Conservation (phyloP, 2,113 vertebrate genomes). For the Bos indicus region DNA sequence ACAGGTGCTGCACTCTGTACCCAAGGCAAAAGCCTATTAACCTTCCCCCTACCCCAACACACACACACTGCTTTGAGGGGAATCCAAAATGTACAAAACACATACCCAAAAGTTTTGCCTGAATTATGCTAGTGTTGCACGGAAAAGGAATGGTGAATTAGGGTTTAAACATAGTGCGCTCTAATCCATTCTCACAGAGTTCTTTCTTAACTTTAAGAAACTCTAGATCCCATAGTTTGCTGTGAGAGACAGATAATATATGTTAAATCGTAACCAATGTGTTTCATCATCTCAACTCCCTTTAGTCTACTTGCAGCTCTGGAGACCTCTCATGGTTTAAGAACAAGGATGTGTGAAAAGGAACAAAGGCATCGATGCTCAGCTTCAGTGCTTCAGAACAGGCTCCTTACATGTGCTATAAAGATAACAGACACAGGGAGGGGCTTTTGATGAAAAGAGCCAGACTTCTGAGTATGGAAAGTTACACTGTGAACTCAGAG, state of each 20-base stretch:
- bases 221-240: not conserved
- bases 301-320: not conserved
- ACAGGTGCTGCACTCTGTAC: not conserved
- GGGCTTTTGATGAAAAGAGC: not conserved
- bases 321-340: not conserved
- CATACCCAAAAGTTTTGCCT: not conserved
- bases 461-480: not conserved
- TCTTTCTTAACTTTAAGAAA: not conserved
- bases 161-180: not conserved
- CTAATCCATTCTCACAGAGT: not conserved
- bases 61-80: not conserved
- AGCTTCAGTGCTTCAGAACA: not conserved
- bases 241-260: not conserved
- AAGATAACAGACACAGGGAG: not conserved
- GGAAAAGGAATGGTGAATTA: not conserved
- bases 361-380: not conserved
- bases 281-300: not conserved
- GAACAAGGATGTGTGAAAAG: not conserved
- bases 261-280: not conserved
- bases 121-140: fast-evolving
- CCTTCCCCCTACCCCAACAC: too few relatives aligned
- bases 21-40: not conserved
- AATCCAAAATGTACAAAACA: not conserved
- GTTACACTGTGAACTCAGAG: not conserved
- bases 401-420: not conserved